Base-by-base conservation (phyloP, 2,888 invertebrate genomes). In the Scrobipalpa costella region DNA sequence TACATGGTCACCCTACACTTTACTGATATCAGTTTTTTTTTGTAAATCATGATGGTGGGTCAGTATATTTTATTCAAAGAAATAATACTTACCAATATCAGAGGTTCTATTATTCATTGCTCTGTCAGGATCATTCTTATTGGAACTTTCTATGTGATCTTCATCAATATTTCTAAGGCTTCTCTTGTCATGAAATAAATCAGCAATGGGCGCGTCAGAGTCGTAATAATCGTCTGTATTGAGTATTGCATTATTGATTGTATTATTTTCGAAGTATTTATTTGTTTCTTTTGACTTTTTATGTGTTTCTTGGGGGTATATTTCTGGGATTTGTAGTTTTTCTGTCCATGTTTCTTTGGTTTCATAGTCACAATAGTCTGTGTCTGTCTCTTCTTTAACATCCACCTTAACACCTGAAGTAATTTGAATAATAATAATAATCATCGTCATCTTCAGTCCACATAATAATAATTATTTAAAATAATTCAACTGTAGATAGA, bases 161-260 rank as follows among this genome's bases (percentile, higher is more conserved):
- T 47, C 64, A 27, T 3, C 2, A 11, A 57, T 62, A 57, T 27
- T 61, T 17, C 58, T 47, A 64, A 34, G 71, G 5, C 5, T 27
- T 67, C 70, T 74, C 44, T 69, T 73, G 69, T 64, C 55, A 44
- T 44, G 3, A 44, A 44, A 15, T 15, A 79, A 63, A 36, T 70
- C 66, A 0, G 82, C 67, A 57, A 84, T 76, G 0, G 82, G 82
- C 1, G 73, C 76, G 38, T 84, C 82, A 0, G 81, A 83, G 63
- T 85, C 84, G 19, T 68, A 66, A 3, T 79, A 77, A 7, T 55
- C 61, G 11, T 65, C 65, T 59, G 57, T 65, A 36, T 50, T 60
- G 33, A 19, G 68, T 65, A 57, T 65, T 17, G n/a, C 57, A 57
- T 67, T 64, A 7, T 66, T 3, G 8, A 50, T 60, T 68, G 69